Conservation (phyloP, 2,888 invertebrate genomes). For the Scrobipalpa costella region DNA sequence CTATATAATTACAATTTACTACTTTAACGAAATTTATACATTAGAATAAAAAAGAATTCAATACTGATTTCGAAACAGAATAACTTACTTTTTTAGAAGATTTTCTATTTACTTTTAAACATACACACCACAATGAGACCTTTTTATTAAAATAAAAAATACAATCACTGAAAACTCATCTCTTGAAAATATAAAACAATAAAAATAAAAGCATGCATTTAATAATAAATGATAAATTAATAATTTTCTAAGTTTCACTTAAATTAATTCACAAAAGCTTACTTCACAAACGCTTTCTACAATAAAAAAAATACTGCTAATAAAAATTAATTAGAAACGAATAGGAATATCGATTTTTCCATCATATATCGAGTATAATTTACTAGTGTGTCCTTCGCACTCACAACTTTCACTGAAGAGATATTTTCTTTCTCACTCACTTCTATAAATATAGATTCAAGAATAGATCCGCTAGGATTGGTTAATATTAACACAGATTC, state of each 20-base stretch:
- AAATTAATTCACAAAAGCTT: slow-evolving; percentile 30
- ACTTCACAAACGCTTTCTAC: slow-evolving; percentile 13
- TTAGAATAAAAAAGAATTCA: background rate
- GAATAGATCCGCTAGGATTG: background rate
- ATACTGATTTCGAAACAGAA: background rate
- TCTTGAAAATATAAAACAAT: background rate
- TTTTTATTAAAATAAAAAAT: background rate
- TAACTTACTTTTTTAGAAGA: background rate
- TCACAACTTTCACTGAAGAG: slow-evolving; percentile 43
- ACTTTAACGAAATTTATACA: background rate
- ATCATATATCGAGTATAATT: slow-evolving; percentile 52
- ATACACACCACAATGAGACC: background rate
- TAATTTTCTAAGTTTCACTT: slow-evolving; percentile 39
- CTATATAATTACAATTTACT: slow-evolving; percentile 4
- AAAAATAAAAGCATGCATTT: slow-evolving; percentile 11
- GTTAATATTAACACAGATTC: background rate
- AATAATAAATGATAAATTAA: slow-evolving; percentile 34
- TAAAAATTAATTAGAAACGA: slow-evolving; percentile 44
- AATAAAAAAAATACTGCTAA: slow-evolving; percentile 36
- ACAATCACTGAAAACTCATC: background rate
- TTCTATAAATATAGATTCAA: slow-evolving; percentile 19
- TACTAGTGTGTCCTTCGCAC: slow-evolving; percentile 40
- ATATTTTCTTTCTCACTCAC: slow-evolving; percentile 35
- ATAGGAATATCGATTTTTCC: slow-evolving; percentile 56
- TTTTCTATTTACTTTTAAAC: background rate